Evolutionary conservation across 2,888 invertebrate genomes (phyloP).

Genomic region (Steinernema scapterisci): DNA sequence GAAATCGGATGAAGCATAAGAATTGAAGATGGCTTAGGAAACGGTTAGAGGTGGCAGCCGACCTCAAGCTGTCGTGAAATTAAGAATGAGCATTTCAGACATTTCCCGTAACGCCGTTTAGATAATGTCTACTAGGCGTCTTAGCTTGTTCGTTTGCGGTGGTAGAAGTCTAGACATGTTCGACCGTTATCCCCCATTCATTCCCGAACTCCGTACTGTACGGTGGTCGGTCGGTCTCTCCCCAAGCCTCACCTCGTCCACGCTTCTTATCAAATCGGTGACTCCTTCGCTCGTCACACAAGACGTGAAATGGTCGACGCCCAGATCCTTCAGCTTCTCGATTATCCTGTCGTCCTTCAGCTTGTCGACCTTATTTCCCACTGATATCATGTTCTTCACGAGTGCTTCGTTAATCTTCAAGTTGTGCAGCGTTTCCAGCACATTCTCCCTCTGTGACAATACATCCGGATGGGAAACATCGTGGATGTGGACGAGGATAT

Average conservation of each 20-base stretch:
- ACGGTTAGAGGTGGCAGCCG: no score
- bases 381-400: conserved; percentile 48
- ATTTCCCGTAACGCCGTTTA: no score
- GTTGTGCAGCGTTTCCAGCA: conserved; percentile 74
- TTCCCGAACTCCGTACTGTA: no score
- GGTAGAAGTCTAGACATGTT: no score
- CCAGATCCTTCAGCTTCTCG: conserved; percentile 24
- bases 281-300: conserved; percentile 60
- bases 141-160: no score
- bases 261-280: conserved; percentile 42
- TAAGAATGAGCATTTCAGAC: no score
- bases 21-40: not conserved
- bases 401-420: conserved; percentile 51
- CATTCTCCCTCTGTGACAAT: conserved; percentile 76
- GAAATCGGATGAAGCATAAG: not conserved
- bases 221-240: no score
- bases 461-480: conserved; percentile 80
- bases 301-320: conserved; percentile 43
- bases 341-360: conserved; percentile 3
- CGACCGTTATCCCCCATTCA: no score
- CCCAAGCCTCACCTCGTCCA: conserved; percentile 39
- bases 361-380: conserved; percentile 54
- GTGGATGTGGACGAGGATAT: conserved; percentile 80
- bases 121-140: no score
- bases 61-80: no score